Percentiles rank a stretch among this genome's conserved stretches.
These are phyloP conservation scores for Nasua narica DNA, from an alignment of 2,797 vertebrate genomes.

Conservation along the genomic window DNA sequence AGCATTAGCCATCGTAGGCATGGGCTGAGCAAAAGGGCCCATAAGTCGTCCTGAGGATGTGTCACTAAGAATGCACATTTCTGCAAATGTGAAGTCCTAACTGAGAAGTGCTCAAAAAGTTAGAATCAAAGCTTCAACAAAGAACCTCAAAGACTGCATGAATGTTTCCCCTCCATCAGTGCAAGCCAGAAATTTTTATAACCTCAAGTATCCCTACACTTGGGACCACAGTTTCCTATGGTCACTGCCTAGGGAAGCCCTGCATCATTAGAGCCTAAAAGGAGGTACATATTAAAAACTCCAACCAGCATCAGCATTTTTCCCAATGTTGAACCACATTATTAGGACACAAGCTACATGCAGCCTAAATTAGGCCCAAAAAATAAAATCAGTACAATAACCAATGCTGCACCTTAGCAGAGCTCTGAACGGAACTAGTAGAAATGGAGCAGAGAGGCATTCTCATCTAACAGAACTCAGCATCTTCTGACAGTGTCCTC, in stretches of 20 bases:
- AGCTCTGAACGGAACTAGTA: background rate
- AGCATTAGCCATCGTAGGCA: background rate
- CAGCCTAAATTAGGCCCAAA: slow-evolving; percentile 64
- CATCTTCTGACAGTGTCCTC: background rate
- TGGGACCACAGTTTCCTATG: slow-evolving; percentile 48
- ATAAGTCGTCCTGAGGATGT: background rate
- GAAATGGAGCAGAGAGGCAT: background rate
- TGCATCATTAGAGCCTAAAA: slow-evolving; percentile 57
- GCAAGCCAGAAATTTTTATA: background rate
- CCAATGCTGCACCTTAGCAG: background rate
- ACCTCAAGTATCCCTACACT: background rate
- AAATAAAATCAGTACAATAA: background rate
- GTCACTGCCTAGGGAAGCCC: slow-evolving; percentile 57
- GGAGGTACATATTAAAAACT: slow-evolving; percentile 56
- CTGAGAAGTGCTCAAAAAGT: background rate
- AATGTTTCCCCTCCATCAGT: background rate
- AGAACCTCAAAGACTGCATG: background rate
- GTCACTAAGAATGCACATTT: background rate
- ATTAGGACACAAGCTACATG: slow-evolving; percentile 63
- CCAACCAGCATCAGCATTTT: slow-evolving; percentile 57
- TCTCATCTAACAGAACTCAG: background rate
- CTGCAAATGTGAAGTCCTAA: background rate
- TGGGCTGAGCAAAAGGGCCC: background rate
- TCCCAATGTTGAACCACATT: slow-evolving; percentile 57
- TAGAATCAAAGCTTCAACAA: background rate